phyloP scores from a whole-genome alignment of 2,888 invertebrate genomes.

The Pimpla rufipes region DNA sequence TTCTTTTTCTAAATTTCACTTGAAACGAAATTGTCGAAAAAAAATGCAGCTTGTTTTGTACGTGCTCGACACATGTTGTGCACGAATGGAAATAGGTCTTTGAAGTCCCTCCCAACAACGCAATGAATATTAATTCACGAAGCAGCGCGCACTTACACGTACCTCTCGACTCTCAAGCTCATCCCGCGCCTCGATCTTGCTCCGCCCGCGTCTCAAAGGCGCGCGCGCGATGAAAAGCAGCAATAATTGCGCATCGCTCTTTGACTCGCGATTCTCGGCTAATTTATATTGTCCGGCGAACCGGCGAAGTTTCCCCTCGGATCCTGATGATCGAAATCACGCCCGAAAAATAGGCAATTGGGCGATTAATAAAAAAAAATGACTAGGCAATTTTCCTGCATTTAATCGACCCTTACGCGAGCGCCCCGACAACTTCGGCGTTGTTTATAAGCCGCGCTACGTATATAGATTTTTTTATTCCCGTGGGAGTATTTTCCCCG shows the following conservation, averaged over 20 bases:
- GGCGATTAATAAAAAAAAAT: no score
- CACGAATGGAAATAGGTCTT: slow-evolving; percentile 70
- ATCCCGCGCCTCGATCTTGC: not conserved
- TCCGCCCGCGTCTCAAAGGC: slow-evolving; percentile 5
- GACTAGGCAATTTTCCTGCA: not conserved
- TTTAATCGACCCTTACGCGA: not conserved
- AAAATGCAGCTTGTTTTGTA: not conserved
- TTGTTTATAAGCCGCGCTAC: not conserved
- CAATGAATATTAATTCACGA: slow-evolving; percentile 82
- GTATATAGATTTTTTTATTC: slow-evolving; percentile 9
- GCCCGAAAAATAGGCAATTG: no score
- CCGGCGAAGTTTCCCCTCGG: no score
- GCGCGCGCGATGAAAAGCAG: not conserved
- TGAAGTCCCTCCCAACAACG: slow-evolving; percentile 70
- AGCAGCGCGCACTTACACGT: not conserved
- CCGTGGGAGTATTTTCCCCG: slow-evolving; percentile 47
- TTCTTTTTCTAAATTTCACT: no score
- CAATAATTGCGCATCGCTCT: not conserved
- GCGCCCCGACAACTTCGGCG: not conserved
- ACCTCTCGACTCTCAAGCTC: slow-evolving; percentile 14
- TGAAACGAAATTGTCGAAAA: no score
- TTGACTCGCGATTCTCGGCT: slow-evolving; percentile 32
- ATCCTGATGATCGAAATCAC: no score
- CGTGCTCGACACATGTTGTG: slow-evolving; percentile 69
- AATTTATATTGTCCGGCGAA: slow-evolving; percentile 66